Percentiles rank a stretch among this genome's conserved stretches.
These are phyloP conservation scores for Cinara cedri DNA, from an alignment of 2,888 invertebrate species.

Conservation along the genomic window DNA sequence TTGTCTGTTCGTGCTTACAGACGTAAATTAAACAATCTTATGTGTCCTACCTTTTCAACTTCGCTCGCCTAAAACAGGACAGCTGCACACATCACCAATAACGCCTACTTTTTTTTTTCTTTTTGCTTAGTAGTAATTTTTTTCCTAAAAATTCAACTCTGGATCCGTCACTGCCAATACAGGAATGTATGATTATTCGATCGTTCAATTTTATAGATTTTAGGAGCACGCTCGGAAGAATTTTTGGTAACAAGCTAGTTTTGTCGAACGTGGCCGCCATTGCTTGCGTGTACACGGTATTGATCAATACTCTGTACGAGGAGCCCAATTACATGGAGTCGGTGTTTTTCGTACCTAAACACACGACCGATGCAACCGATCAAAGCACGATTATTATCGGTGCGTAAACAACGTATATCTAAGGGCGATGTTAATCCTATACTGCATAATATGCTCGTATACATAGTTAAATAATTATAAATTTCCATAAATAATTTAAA, in stretches of 20 bases:
- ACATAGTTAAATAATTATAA: neutral
- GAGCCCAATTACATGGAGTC: slow-evolving; percentile 69
- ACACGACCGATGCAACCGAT: slow-evolving; percentile 44
- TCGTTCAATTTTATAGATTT: slow-evolving; percentile 23
- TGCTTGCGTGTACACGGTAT: slow-evolving; percentile 66
- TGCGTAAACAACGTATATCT: slow-evolving; percentile 46
- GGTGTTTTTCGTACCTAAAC: slow-evolving; percentile 66
- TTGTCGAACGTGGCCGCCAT: slow-evolving; percentile 66
- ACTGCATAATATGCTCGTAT: neutral
- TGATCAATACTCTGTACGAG: slow-evolving; percentile 67
- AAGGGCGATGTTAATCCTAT: neutral
- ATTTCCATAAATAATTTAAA: neutral
- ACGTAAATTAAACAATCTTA: too few species aligned
- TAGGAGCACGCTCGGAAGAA: slow-evolving; percentile 63
- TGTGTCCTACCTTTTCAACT: too few species aligned
- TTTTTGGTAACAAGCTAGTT: slow-evolving; percentile 68
- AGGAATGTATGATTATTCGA: too few species aligned
- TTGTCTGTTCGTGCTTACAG: too few species aligned
- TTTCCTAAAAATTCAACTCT: too few species aligned
- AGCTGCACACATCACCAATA: too few species aligned
- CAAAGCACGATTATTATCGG: slow-evolving; percentile 49
- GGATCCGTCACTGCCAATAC: neutral
- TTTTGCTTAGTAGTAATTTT: too few species aligned
- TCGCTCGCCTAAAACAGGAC: too few species aligned
- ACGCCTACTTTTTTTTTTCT: too few species aligned